Conservation (phyloP, 2,113 vertebrate genomes). For the Phalacrocorax carbo region DNA sequence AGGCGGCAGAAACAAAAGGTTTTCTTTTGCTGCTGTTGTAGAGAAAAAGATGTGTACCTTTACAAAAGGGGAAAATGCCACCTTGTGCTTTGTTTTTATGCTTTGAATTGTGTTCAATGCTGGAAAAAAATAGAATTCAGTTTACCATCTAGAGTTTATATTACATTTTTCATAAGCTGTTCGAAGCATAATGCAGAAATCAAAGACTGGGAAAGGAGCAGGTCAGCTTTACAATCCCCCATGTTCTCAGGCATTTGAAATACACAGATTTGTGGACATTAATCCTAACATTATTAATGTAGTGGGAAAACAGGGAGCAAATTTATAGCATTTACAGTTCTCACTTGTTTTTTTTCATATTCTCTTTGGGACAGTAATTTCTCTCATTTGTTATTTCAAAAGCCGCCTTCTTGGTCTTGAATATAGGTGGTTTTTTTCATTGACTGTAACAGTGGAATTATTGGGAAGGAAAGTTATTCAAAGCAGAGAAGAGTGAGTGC, state of each 20-base stretch:
- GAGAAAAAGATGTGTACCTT: not conserved
- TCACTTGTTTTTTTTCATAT: not conserved
- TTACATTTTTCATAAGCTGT: not conserved
- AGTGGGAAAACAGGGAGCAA: conserved; percentile 8
- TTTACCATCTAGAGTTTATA: conserved; percentile 1
- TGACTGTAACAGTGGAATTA: not conserved
- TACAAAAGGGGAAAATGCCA: not conserved
- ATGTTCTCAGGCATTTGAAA: not conserved
- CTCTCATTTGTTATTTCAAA: conserved; percentile 15
- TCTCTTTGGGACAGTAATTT: conserved; percentile 29
- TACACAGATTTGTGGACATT: not conserved
- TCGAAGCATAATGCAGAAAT: conserved; percentile 27
- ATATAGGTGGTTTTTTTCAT: not conserved
- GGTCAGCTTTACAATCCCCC: not conserved
- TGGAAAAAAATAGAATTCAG: not conserved
- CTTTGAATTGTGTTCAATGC: not conserved
- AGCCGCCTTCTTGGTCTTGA: not conserved
- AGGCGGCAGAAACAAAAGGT: not conserved
- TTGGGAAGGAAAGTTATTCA: not conserved
- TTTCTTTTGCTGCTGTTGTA: not conserved
- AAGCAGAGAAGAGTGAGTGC: not conserved
- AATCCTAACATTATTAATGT: conserved; percentile 31
- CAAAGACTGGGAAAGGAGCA: conserved; percentile 6
- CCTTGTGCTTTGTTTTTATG: not conserved
- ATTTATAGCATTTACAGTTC: not conserved